A percentile compares a stretch with the other conserved stretches of the same genome.
Evolutionary conservation across 2,888 invertebrate species (phyloP).

Genomic region (Microplitis deprimator): DNA sequence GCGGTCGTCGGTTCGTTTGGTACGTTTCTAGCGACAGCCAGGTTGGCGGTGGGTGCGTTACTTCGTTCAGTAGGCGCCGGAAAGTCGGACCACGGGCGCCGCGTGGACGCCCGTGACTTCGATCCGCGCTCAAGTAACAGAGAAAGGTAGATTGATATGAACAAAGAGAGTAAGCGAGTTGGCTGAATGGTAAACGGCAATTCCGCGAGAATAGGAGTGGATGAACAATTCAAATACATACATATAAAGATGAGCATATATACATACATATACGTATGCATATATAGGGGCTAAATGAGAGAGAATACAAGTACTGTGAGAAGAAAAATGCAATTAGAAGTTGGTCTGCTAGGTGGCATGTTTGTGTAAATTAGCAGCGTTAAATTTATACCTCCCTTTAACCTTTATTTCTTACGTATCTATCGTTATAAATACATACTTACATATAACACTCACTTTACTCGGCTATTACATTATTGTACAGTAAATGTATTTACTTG

Average conservation of each 20-base stretch:
- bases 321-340: slow-evolving; percentile 54
- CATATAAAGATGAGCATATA: background rate
- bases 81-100: slow-evolving; percentile 56
- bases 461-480: background rate
- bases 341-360: slow-evolving; percentile 53
- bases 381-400: slow-evolving; percentile 41
- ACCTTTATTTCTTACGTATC: background rate
- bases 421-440: slow-evolving; percentile 8
- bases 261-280: background rate
- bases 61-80: slow-evolving; percentile 53
- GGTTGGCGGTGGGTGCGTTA: slow-evolving; percentile 47
- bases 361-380: slow-evolving; percentile 54
- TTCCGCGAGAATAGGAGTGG: slow-evolving; percentile 38
- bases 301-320: slow-evolving; percentile 34
- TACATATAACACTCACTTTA: slow-evolving; percentile 17
- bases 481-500: slow-evolving; percentile 1
- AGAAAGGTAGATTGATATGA: slow-evolving; percentile 43
- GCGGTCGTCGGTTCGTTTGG: slow-evolving; percentile 29
- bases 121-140: slow-evolving; percentile 49
- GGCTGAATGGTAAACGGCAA: slow-evolving; percentile 16
- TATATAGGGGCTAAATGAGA: slow-evolving; percentile 2
- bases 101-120: slow-evolving; percentile 57
- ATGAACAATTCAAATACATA: slow-evolving; percentile 32
- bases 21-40: slow-evolving; percentile 31
- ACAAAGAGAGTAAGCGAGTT: slow-evolving; percentile 30